A percentile compares a stretch with the other conserved stretches of the same genome.
Conservation (phyloP, 2,797 vertebrate species). For the Melopsittacus undulatus region DNA sequence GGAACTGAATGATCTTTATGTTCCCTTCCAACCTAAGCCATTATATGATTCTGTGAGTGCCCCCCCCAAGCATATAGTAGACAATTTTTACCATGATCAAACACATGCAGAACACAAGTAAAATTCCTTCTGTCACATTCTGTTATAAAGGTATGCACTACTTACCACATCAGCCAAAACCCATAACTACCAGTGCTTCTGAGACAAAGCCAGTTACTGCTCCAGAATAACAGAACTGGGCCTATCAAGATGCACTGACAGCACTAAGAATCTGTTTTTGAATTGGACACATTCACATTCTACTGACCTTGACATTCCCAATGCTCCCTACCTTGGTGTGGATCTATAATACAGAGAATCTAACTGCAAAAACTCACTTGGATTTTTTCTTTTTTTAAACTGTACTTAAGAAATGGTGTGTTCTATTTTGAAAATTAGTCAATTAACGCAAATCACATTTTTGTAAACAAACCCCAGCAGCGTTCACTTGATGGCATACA, state of each 20-base stretch:
- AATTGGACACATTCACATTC: background rate
- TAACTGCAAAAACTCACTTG: background rate
- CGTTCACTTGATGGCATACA: background rate
- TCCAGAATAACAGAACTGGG: constrained; percentile 6
- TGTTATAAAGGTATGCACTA: background rate
- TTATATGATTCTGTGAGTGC: background rate
- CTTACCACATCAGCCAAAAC: background rate
- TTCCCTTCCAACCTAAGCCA: background rate
- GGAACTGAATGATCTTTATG: background rate
- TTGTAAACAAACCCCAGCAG: background rate
- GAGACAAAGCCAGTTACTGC: constrained; percentile 36
- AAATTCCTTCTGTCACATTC: background rate
- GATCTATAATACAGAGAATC: background rate
- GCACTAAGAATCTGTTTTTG: background rate
- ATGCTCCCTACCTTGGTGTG: background rate
- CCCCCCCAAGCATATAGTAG: background rate
- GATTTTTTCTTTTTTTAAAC: background rate
- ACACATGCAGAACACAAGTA: constrained; percentile 7
- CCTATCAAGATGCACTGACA: constrained; percentile 27
- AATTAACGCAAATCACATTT: background rate
- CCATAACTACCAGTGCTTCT: background rate
- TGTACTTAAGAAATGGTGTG: background rate
- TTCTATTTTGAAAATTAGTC: background rate
- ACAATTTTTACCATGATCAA: background rate
- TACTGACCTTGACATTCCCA: background rate